Base-by-base conservation (phyloP, 2,797 vertebrate genomes). In the Takifugu rubripes region DNA sequence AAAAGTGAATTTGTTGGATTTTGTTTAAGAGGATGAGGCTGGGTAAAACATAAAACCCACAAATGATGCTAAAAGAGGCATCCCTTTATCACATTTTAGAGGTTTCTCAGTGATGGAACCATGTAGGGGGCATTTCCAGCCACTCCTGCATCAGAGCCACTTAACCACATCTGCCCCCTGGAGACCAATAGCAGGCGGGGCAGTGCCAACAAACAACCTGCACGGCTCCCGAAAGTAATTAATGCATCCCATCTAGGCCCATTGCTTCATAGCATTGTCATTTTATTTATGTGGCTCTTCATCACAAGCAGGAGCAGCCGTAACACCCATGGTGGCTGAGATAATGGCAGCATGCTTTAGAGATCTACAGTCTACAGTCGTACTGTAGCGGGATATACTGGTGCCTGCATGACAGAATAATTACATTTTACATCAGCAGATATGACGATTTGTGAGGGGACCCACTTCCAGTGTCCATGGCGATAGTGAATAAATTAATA, bases 381-480 rank as follows among this genome's bases (percentile, higher is more conserved):
- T 21, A 21, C 14, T 4, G 3, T 29, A 10, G 44, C 15, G 26
- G 27, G 5, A 26, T 9, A 29, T 43, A 8, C 24, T 25, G 0
- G 26, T 56, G 49, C 24, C 16, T 44, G 5, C 2, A 12, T 15
- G 17, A 43, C 5, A 42, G 14, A 42, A 42, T 5, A 10, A 42
- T 42, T 42, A 10, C 14, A 9, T 42, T 10, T 42, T 42, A 29
- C 4, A 29, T 29, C 21, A 21, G 21, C 27, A 29, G 27, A 3
- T 42, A 5, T 42, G 10, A 42, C 10, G 27, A 40, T 54, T 26
- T 49, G 61, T 54, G 27, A 46, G 36, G 14, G 9, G 3, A 8
- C 52, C 57, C 64, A 53, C 52, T 7, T 2, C 2, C 27, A 36
- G 75, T 77, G 56, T 74, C 64, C 65, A 75, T 77, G 74, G 75